Conservation (phyloP, 2,797 vertebrate genomes). For the Parauchenoglanis ngamensis region DNA sequence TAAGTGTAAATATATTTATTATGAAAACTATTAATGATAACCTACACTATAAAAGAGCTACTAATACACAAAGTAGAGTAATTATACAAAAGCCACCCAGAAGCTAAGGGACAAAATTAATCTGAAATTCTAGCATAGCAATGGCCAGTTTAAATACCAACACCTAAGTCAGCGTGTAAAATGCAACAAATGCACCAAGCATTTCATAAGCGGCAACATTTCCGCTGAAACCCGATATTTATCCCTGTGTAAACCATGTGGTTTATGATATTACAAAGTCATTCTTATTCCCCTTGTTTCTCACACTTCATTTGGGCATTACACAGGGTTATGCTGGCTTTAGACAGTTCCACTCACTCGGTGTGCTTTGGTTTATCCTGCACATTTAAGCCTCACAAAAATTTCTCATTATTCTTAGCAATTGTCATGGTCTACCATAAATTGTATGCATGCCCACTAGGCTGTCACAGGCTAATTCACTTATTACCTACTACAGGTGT, state of each 20-base stretch:
- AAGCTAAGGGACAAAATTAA: constrained; percentile 26
- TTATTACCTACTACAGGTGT: constrained; percentile 14
- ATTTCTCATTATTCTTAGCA: constrained; percentile 71
- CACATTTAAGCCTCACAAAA: constrained; percentile 65
- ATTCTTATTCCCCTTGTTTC: constrained; percentile 78
- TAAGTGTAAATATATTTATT: background rate
- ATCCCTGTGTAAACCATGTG: constrained; percentile 78
- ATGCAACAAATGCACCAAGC: constrained; percentile 74
- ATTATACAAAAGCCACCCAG: constrained; percentile 15
- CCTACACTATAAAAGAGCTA: background rate
- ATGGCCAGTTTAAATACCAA: constrained; percentile 73
- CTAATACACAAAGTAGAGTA: background rate
- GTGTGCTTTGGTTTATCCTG: constrained; percentile 76
- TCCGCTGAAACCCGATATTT: constrained; percentile 76
- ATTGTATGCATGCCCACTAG: constrained; percentile 33
- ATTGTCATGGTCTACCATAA: constrained; percentile 64
- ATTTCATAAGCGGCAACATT: constrained; percentile 73
- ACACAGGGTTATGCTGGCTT: constrained; percentile 71
- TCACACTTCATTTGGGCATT: constrained; percentile 81
- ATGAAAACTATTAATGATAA: background rate
- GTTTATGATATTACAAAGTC: constrained; percentile 77
- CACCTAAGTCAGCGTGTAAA: constrained; percentile 75
- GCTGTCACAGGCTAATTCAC: constrained; percentile 17
- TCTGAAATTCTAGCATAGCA: constrained; percentile 77
- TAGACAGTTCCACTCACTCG: constrained; percentile 74